These are phyloP conservation scores for Rhabdomys pumilio DNA, from an alignment of 2,797 vertebrate species.

Conservation along the genomic window DNA sequence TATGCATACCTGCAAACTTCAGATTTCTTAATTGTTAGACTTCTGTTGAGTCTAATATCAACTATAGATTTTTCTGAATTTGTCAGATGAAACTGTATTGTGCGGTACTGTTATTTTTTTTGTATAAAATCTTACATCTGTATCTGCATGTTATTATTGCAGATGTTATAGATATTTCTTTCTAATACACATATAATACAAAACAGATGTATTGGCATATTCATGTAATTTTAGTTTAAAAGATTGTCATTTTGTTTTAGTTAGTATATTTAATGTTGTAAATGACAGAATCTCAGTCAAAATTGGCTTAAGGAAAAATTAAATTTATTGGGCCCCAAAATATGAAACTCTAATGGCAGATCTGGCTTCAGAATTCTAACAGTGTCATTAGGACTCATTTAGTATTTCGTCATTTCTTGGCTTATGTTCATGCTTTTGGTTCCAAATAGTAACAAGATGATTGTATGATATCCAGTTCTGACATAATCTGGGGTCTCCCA, in stretches of 20 bases:
- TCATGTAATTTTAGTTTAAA: slow-evolving; percentile 35
- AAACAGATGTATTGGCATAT: slow-evolving; percentile 65
- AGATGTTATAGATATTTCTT: slow-evolving; percentile 56
- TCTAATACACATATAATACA: neutral
- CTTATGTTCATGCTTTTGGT: slow-evolving; percentile 49
- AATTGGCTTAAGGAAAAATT: slow-evolving; percentile 74
- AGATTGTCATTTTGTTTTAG: slow-evolving; percentile 39
- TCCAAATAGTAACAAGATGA: slow-evolving; percentile 69
- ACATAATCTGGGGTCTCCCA: slow-evolving; percentile 33
- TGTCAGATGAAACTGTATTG: slow-evolving; percentile 40
- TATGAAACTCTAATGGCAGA: slow-evolving; percentile 4
- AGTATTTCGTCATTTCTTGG: slow-evolving; percentile 50
- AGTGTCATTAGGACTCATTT: slow-evolving; percentile 49
- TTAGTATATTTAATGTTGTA: slow-evolving; percentile 46
- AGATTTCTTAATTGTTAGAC: neutral
- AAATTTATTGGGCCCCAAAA: slow-evolving; percentile 51
- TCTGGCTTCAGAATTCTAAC: slow-evolving; percentile 51
- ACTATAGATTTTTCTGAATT: neutral
- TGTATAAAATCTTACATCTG: neutral
- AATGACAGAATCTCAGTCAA: slow-evolving; percentile 71
- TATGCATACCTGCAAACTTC: neutral
- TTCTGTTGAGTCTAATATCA: neutral
- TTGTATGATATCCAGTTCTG: slow-evolving; percentile 9
- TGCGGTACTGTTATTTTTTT: neutral
- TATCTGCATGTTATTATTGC: neutral